Base-by-base conservation (phyloP, 2,797 vertebrate genomes). In the Tragelaphus oryx region DNA sequence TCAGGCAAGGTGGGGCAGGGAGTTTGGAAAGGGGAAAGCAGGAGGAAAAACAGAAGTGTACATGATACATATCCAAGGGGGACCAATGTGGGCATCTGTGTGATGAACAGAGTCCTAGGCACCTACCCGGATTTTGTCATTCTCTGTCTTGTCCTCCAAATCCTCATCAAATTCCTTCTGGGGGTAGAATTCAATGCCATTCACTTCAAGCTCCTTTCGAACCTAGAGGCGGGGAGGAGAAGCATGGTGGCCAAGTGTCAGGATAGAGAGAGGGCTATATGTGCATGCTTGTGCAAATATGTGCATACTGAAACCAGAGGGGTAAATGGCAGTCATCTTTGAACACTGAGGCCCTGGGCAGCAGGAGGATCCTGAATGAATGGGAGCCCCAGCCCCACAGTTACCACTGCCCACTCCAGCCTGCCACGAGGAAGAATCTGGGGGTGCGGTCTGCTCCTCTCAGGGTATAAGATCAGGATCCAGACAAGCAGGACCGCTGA, bases 141-240 rank as follows among this genome's bases (percentile, higher is more conserved):
- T 99, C 97, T 99, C 99, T 18, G 99, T 99, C 98, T 99, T 99
- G 98, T 99, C 99, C 94, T 99, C 99, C 98, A 99, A 98, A 98
- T 99, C 99, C 16, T 99, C 99, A 95, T 99, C 99, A 88, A 99
- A 99, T 97, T 99, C 99, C 96, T 99, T 99, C 98, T 99, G 99
- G 4, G 99, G 99, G 95, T 99, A 99, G 98, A 99, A 99, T 97
- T 99, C 99, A 1, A 99, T 99, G 60, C 99, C 99, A 2, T 99
- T 98, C 89, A 98, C 98, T 98, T 99, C 99, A 85, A 99, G 98
- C 97, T 99, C 99, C 98, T 99, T 99, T 96, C 99, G 99, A 55
- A 99, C 98, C 99, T 99, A 93, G 48, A 33, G 75, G 93, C 37
- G 33, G 76, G 97, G 26, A 48, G 46, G 33, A 83, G 60, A 54